Conservation (phyloP, 2,888 invertebrate species). For the Mongoloraphidia duomilia region DNA sequence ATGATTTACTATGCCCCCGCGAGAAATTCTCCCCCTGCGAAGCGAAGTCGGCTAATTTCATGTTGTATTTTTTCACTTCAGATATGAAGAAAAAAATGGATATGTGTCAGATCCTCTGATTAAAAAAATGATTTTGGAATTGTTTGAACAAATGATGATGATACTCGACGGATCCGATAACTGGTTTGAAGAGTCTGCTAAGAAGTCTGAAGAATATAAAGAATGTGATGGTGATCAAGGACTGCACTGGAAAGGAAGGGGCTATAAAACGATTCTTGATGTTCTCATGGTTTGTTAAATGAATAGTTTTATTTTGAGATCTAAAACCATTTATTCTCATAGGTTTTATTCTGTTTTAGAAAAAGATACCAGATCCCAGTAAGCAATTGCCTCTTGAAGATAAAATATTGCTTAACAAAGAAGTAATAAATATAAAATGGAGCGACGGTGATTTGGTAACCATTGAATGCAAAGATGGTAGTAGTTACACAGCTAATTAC, state of each 20-base stretch:
- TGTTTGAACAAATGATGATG: constrained; percentile 23
- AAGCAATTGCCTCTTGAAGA: constrained; percentile 21
- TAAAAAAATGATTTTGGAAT: constrained; percentile 21
- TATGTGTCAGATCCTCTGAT: constrained; percentile 9
- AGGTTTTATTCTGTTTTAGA: constrained; percentile 17
- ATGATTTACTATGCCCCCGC: too few relatives aligned
- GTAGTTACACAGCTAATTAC: constrained; percentile 38
- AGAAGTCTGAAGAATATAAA: constrained; percentile 46
- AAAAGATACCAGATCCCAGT: constrained; percentile 21
- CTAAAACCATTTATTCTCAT: not conserved
- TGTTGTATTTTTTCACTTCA: constrained; percentile 1
- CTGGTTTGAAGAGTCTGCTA: constrained; percentile 52
- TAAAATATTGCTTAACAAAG: constrained; percentile 24
- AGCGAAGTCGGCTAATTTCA: too few relatives aligned
- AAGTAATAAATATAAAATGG: constrained; percentile 24
- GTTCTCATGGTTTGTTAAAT: constrained; percentile 43
- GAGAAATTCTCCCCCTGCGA: too few relatives aligned
- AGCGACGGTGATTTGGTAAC: constrained; percentile 23
- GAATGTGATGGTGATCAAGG: constrained; percentile 53
- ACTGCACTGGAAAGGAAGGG: constrained; percentile 60
- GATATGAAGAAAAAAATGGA: constrained; percentile 6
- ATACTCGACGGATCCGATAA: constrained; percentile 42
- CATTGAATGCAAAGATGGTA: constrained; percentile 37
- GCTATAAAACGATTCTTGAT: constrained; percentile 51
- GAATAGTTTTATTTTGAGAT: not conserved